Evolutionary conservation across 92 coral and sea anemone genomes (phyloP).

Genomic region (Desmophyllum pertusum): DNA sequence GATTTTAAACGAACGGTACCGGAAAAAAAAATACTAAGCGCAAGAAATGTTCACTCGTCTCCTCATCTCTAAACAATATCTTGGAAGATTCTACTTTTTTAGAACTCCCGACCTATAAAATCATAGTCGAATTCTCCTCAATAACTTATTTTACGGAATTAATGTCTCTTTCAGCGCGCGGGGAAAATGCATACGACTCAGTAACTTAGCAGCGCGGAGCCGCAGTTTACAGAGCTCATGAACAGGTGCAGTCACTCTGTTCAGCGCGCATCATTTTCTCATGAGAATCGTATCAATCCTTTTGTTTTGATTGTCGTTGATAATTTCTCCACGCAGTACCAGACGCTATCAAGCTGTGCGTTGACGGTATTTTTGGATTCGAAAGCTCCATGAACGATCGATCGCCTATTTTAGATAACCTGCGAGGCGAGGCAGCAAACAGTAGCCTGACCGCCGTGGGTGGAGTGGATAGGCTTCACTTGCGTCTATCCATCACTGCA

Average conservation of each 20-base stretch:
- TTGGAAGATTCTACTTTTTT: background rate
- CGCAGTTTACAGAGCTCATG: too few species aligned
- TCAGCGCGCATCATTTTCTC: constrained; percentile 2
- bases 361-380: background rate
- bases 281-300: constrained; percentile 20
- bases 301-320: background rate
- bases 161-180: background rate
- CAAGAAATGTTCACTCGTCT: background rate
- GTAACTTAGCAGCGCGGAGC: background rate
- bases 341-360: constrained; percentile 22
- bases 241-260: constrained; percentile 7
- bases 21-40: background rate
- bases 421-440: background rate
- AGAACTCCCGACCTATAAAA: background rate
- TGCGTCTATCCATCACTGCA: too few species aligned
- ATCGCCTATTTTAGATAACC: background rate
- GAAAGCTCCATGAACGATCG: background rate
- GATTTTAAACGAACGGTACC: background rate
- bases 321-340: background rate
- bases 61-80: background rate
- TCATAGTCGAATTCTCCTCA: background rate
- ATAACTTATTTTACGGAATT: background rate
- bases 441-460: background rate
- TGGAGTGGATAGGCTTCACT: background rate
- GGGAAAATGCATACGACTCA: too few species aligned